Base-by-base conservation (phyloP, 2,113 vertebrate genomes). In the Prionailurus viverrinus region DNA sequence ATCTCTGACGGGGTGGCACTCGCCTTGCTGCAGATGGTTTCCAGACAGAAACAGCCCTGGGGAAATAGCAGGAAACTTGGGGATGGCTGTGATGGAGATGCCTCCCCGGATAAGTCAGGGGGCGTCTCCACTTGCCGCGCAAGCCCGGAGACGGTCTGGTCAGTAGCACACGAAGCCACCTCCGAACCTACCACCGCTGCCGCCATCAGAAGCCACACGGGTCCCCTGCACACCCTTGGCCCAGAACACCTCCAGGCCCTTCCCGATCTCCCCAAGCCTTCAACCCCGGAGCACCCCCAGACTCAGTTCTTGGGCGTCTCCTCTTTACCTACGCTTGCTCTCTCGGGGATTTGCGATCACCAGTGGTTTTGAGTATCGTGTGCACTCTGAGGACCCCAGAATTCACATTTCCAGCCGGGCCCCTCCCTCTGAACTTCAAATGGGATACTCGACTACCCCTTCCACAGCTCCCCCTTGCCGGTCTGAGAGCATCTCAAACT, bases 161-260 rank as follows among this genome's bases (percentile, higher is more conserved):
- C n/a, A 9, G 6, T 0, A 0, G 2, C 58, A 18, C 33, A 19
- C 4, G 19, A 48, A 23, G 21, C 58, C 74, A 4, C 0, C 7
- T 33, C 18, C 9, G 55, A 63, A 29, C 19, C 53, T 14, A 11
- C 23, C 23, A 11, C 23, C 4, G 0, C 16, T n/a, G 48, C 23
- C 66, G 3, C 65, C 31, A 4, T 6, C 31, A 1, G 5, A 19
- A 0, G 68, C 27, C 86, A 82, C 66, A 1, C 5, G 1, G 4
- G 53, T n/a, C 7, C 51, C 21, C 39, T 2, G 8, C 53, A 14
- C 7, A 39, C 41, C 33, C 58, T 89, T 3, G 0, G n/a, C 82
- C 85, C 55, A 51, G 16, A 73, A 41, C 53, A 29, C 18, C 14
- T 4, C 81, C 11, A 4, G 51, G 53, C 15, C 36, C 90, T 86